Conservation (phyloP, 2,113 vertebrate species). For the Dascyllus trimaculatus region DNA sequence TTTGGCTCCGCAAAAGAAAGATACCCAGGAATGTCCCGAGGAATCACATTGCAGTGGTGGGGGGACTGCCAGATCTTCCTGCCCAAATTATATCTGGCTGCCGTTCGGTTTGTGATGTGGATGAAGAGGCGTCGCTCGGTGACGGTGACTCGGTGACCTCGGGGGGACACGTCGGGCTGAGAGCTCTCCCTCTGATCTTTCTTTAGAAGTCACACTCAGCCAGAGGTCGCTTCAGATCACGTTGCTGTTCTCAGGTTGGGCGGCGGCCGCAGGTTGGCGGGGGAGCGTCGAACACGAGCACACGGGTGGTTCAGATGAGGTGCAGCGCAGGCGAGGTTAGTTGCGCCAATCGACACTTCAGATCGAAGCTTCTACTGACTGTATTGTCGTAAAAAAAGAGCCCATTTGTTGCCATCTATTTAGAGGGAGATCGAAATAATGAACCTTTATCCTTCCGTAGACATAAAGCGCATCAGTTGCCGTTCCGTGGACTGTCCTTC, state of each 20-base stretch:
- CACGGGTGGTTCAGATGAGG: neutral
- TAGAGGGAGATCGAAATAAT: conserved; percentile 22
- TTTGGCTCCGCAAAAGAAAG: neutral
- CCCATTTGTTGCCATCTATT: neutral
- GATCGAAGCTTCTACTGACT: neutral
- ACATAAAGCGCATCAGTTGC: conserved; percentile 27
- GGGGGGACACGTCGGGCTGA: neutral
- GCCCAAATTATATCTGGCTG: neutral
- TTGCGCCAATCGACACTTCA: too few species aligned
- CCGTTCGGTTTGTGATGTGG: neutral
- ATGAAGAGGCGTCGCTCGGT: neutral
- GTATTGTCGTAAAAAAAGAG: too few species aligned
- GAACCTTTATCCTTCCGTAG: conserved; percentile 2
- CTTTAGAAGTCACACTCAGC: conserved; percentile 15
- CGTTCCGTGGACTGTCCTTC: neutral
- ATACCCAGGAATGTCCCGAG: neutral
- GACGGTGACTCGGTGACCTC: neutral
- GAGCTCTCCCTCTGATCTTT: conserved; percentile 32
- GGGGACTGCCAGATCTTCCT: neutral
- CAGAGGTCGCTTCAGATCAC: conserved; percentile 19
- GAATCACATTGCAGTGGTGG: too few species aligned
- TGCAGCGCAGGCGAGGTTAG: neutral
- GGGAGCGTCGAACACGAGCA: neutral
- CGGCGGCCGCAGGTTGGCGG: neutral
- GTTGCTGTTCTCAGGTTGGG: neutral